Base-by-base conservation (phyloP, 2,888 invertebrate genomes). In the Apotomis turbidana region DNA sequence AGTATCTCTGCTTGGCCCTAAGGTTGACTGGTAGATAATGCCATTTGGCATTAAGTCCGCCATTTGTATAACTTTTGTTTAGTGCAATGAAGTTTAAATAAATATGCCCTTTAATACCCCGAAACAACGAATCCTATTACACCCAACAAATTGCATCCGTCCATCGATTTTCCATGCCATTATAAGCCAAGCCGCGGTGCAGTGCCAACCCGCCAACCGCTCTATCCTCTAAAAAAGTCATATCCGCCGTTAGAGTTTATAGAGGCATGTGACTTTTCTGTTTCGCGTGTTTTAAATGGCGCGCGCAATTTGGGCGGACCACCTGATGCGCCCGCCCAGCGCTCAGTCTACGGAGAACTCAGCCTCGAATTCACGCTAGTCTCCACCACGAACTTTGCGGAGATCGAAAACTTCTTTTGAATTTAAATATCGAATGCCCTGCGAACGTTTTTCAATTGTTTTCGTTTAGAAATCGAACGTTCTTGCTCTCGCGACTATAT, bases 221-320 rank as follows among this genome's bases (percentile, higher is more conserved):
- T 5, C n/a, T 6, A 13, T 6, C 52, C n/a, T 6, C 52, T 44
- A 49, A 10, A 49, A 52, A 54, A 6, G 9, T 54, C 27, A 8
- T n/a, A 54, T 54, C 3, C 54, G 54, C 3, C 15, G 15, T 2
- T 15, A 54, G 9, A 6, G 9, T 15, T 9, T 15, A 27, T 15
- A 54, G 54, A 3, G 4, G 9, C 27, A 15, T 27, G 6, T 15
- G 9, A 5, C 54, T 9, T 15, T 54, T 15, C 15, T 9, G 15
- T 54, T 15, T 2, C 1, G 46, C 41, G 15, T 54, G 44, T 36
- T 27, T 10, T 4, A 36, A 46, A 46, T 10, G 57, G 44, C 66
- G 66, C 57, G 66, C 66, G 66, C 66, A 66, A 36, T 44, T 41
- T 57, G 66, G 66, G 66, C 66, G 66, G 66, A 44, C 66, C 66